These are phyloP conservation scores for Notodonta dromedarius DNA, from an alignment of 2,888 invertebrate genomes.

Conservation along the genomic window DNA sequence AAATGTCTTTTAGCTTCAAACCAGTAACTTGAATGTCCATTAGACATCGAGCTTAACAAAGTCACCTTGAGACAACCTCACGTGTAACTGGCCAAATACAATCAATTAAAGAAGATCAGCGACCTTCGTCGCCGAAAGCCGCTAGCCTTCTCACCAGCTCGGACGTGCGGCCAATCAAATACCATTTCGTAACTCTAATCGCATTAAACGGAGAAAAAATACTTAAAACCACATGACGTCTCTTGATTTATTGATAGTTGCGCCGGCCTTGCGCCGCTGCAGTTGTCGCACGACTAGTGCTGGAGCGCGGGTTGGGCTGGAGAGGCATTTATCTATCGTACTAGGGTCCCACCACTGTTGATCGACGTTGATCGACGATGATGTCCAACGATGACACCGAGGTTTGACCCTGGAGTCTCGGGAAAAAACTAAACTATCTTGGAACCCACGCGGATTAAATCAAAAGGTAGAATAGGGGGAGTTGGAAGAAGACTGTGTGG, in stretches of 20 bases:
- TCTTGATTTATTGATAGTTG: constrained; percentile 52
- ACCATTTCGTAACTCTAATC: constrained; percentile 68
- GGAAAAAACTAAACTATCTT: too few species aligned
- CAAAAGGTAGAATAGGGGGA: too few species aligned
- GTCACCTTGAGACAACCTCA: not conserved
- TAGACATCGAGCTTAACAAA: not conserved
- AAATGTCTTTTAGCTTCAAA: too few species aligned
- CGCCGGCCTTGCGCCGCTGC: constrained; percentile 27
- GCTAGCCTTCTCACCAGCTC: constrained; percentile 45
- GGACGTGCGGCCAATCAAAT: constrained; percentile 53
- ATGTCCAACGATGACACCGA: too few species aligned
- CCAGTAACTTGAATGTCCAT: not conserved
- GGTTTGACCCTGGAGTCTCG: too few species aligned
- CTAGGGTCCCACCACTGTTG: too few species aligned
- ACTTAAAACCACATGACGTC: constrained; percentile 67
- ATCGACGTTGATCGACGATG: too few species aligned
- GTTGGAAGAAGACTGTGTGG: too few species aligned
- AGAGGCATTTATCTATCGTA: too few species aligned
- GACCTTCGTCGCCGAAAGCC: constrained; percentile 35
- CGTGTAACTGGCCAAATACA: not conserved
- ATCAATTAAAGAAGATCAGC: constrained; percentile 9
- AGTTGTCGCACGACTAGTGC: constrained; percentile 16
- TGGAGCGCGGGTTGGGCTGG: constrained; percentile 13
- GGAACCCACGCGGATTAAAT: too few species aligned
- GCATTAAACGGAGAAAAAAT: constrained; percentile 60